Evolutionary conservation across 2,888 invertebrate species (phyloP), one percentile per base, ranked within the genome.

Genomic region (Tigriopus californicus): DNA sequence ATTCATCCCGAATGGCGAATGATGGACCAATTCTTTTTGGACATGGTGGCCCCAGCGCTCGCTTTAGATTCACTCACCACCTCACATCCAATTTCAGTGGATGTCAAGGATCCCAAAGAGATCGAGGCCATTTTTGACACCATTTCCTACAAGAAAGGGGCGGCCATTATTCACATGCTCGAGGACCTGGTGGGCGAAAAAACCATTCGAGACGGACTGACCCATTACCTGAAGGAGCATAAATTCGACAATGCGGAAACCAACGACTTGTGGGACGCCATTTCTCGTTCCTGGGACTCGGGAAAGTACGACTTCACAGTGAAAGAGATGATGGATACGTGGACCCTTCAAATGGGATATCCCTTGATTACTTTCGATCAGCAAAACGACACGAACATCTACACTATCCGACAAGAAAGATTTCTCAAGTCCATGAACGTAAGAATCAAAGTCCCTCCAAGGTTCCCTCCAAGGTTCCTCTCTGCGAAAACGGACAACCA

Each of bases 291-390:
- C 65, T 75, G 76, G 58, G 25, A 82, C 65, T 4, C 83, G 83
- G 8, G 80, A 66, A 0, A 75, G 69, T 5, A 81, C 79, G 58
- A 76, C 71, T 51, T 24, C 18, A 25, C 13, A 20, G 41, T 49
- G n/a, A 33, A 33, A 25, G 48, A 59, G 4, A 18, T 56, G 20
- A 56, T 56, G 46, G 56, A 49, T 40, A 13, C 62, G 73, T 88
- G 87, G 87, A 87, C 85, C 15, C 78, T 82, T 64, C 80, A 83
- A 68, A 83, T 84, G 69, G 87, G 87, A 0, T 87, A 83, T 68
- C 87, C 87, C 0, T 71, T 86, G n/a, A 77, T 88, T 8, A 79
- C 77, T 18, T 78, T 87, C 25, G 40, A 44, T 18, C 44, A 49
- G 40, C 40, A 46, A n/a, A 46, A 33, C 18, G 25, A 49, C 33